Conservation (phyloP, 2,797 vertebrate genomes). For the Anguilla marmorata region DNA sequence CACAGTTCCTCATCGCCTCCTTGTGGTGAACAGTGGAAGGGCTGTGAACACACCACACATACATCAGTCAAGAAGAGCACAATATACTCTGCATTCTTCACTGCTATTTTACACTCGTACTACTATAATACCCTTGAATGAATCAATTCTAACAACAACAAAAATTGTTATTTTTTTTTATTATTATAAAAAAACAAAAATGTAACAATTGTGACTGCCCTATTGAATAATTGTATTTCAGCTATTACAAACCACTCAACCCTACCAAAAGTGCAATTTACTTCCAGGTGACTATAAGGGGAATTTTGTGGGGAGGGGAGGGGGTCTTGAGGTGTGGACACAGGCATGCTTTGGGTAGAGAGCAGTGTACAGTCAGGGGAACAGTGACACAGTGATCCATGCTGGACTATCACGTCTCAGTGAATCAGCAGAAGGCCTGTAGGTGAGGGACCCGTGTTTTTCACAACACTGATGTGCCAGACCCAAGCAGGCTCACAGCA, state of each 20-base stretch:
- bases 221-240: not conserved
- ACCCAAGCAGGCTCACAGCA: conserved; percentile 56
- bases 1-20: conserved; percentile 93
- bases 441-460: conserved; percentile 26
- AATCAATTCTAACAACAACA: not conserved
- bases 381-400: too few relatives aligned
- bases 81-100: not conserved
- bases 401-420: not conserved
- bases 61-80: not conserved
- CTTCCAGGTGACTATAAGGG: not conserved
- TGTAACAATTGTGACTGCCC: not conserved
- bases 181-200: not conserved
- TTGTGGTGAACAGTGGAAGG: conserved; percentile 87
- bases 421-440: conserved; percentile 19
- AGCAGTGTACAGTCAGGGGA: not conserved
- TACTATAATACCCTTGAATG: not conserved
- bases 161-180: not conserved
- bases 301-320: not conserved
- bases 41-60: conserved; percentile 63
- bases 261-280: not conserved
- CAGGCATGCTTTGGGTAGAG: not conserved
- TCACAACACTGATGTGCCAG: conserved; percentile 46
- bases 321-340: not conserved
- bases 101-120: not conserved
- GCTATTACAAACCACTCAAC: not conserved